Conservation (phyloP, 2,888 invertebrate species). For the Apantesis nais region DNA sequence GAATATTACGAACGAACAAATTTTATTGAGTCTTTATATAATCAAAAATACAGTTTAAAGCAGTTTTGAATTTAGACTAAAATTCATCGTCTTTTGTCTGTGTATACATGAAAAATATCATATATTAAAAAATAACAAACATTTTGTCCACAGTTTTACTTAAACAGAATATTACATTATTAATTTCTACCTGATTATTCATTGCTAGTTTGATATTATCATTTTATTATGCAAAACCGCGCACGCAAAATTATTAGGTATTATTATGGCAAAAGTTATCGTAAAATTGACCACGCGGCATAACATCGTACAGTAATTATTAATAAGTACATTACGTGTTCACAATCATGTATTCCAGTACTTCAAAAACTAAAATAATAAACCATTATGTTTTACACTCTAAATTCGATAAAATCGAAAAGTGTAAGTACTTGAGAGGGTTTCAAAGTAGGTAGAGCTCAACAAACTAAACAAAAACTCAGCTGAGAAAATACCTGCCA, state of each 20-base stretch:
- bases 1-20: not conserved
- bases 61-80: not conserved
- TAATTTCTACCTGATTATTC: not conserved
- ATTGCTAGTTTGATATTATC: constrained; percentile 1
- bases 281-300: constrained; percentile 16
- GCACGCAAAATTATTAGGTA: not conserved
- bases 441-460: not conserved
- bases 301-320: not conserved
- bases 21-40: not conserved
- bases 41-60: not conserved
- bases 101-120: not conserved
- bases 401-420: not conserved
- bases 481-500: not conserved
- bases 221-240: not conserved
- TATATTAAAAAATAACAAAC: not conserved
- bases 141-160: not conserved
- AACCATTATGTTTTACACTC: not conserved
- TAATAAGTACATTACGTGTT: not conserved
- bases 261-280: constrained; percentile 21
- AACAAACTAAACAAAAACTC: no score
- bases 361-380: not conserved
- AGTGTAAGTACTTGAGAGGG: not conserved
- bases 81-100: not conserved
- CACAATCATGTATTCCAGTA: not conserved
- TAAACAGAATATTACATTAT: not conserved